A percentile compares a stretch with the other conserved stretches of the same genome.
Evolutionary conservation across 2,888 invertebrate genomes (phyloP).

Genomic region (Athrips mouffetella): DNA sequence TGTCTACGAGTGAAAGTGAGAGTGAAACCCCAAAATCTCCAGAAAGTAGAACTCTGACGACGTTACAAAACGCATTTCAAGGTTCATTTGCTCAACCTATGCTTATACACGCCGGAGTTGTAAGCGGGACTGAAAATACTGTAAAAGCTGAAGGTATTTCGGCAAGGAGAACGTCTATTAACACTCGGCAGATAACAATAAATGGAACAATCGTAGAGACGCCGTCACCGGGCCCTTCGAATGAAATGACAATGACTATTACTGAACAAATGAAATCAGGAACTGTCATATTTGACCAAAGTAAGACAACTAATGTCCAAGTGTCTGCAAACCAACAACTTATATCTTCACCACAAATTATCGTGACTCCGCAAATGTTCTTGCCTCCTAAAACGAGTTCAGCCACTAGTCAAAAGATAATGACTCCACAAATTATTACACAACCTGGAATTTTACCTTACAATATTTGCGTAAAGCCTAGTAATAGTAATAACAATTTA

Average conservation of each 20-base stretch:
- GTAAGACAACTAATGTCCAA: slow-evolving; percentile 67
- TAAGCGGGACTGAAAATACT: slow-evolving; percentile 65
- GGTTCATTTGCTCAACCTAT: slow-evolving; percentile 72
- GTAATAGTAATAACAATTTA: slow-evolving; percentile 57
- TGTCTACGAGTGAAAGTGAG: slow-evolving; percentile 89
- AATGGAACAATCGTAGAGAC: slow-evolving; percentile 76
- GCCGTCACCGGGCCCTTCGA: slow-evolving; percentile 71
- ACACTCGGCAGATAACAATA: slow-evolving; percentile 73
- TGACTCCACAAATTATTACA: slow-evolving; percentile 67
- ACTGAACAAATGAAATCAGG: slow-evolving; percentile 74
- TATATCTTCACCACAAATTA: slow-evolving; percentile 70
- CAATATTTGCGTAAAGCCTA: slow-evolving; percentile 72
- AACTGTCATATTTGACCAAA: slow-evolving; percentile 70
- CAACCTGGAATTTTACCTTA: slow-evolving; percentile 67
- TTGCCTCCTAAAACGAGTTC: slow-evolving; percentile 67
- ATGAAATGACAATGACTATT: slow-evolving; percentile 73
- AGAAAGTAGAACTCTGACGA: slow-evolving; percentile 71
- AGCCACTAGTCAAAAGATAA: slow-evolving; percentile 59
- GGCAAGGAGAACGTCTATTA: slow-evolving; percentile 70
- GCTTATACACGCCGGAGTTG: slow-evolving; percentile 70
- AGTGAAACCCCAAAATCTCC: slow-evolving; percentile 82
- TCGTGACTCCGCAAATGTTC: slow-evolving; percentile 73
- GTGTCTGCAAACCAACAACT: slow-evolving; percentile 69
- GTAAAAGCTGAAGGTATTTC: slow-evolving; percentile 72
- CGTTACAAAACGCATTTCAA: slow-evolving; percentile 72